Conservation (phyloP, 2,113 vertebrate species). For the Triplophysa rosa region DNA sequence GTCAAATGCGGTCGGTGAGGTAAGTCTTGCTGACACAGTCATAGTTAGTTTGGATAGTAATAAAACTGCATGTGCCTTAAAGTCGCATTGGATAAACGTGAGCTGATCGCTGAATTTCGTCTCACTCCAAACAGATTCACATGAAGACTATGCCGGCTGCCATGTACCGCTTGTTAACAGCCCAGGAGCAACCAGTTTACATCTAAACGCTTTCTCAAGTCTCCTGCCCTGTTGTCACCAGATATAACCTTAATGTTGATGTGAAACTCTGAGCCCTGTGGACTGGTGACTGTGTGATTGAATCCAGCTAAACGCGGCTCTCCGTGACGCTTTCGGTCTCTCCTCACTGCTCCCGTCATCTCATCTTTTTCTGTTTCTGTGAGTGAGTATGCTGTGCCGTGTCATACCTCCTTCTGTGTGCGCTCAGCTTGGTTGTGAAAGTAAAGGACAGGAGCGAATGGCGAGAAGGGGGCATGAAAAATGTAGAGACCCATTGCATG, state of each 20-base stretch:
- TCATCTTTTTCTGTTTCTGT: conserved; percentile 51
- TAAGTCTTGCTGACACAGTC: conserved; percentile 63
- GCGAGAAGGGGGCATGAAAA: neutral
- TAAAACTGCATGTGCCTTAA: no score
- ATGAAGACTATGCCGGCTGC: conserved; percentile 98
- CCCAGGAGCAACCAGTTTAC: conserved; percentile 96
- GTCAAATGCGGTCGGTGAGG: conserved; percentile 94
- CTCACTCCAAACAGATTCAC: conserved; percentile 80
- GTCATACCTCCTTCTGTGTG: conserved; percentile 30
- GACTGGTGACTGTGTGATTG: conserved; percentile 36
- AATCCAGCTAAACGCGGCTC: conserved; percentile 24
- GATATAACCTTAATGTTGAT: conserved; percentile 36
- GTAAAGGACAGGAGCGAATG: neutral
- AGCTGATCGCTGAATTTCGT: conserved; percentile 10
- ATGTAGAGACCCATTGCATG: neutral
- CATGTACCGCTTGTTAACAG: conserved; percentile 95
- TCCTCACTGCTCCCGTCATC: conserved; percentile 30
- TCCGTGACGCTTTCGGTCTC: conserved; percentile 29
- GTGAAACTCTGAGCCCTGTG: conserved; percentile 22
- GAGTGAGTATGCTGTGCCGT: conserved; percentile 38
- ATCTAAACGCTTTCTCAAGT: conserved; percentile 73
- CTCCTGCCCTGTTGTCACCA: conserved; percentile 30
- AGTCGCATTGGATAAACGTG: no score
- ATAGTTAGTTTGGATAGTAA: no score
- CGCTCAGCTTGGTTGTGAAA: neutral